Base-by-base conservation (phyloP, 2,113 vertebrate species). In the Montifringilla adamsi region DNA sequence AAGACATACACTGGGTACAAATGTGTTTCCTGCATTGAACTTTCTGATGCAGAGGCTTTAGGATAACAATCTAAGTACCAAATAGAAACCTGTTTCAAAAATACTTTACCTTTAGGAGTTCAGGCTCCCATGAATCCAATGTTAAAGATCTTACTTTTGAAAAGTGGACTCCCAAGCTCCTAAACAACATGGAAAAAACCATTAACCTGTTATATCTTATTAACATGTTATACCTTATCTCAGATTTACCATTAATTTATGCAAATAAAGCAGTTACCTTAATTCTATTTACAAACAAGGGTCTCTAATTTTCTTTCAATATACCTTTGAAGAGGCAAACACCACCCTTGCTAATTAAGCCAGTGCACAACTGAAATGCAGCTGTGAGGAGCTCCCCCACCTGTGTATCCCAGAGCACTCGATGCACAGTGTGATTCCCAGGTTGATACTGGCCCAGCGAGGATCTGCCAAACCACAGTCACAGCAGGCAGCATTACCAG, bases 351-450 rank as follows among this genome's bases (percentile, higher is more conserved):
- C 56, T 49, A 82, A 72, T 50, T 58, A 68, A 86, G 31, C 10
- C 68, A 90, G 52, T 4, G 46, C 26, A 62, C 19, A 84, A 56
- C 52, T 46, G 23, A 85, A 87, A 67, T 5, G 37, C 5, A 86
- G 15, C 24, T 74, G 62, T 47, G 37, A 69, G 63, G 68, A 69
- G 82, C 15, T 76, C 20, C 82, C 97, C 94, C 91, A 99, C 99
- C 99, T 99, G 98, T 99, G 99, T 91, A 99, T 99, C 39, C 99
- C 99, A 10, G 99, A 99, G 96, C 99, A 99, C 96, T 99, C 99
- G 16, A 99, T 99, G 79, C 99, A 99, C 83, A 99, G 97, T 2
- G 99, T 99, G 96, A 99, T 99, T 87, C 99, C 99, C 63, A 99
- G 97, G 97, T 99, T 99, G 98, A 99, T 99, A 97, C 99, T 99